These are phyloP conservation scores for Polyergus mexicanus DNA, from an alignment of 1,140 invertebrate species.

Conservation along the genomic window DNA sequence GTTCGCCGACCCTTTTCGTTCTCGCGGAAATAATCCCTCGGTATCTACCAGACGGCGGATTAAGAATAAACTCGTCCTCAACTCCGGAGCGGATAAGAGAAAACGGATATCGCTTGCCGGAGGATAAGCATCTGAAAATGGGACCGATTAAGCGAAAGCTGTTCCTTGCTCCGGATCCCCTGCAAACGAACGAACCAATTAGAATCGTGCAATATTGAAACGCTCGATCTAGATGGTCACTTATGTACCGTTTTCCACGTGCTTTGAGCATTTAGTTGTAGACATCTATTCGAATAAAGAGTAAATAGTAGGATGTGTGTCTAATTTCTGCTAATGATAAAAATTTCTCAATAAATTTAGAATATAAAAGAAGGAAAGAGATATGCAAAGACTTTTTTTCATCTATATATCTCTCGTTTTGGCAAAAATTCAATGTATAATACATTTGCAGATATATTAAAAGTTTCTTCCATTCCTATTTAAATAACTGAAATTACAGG, in stretches of 20 bases:
- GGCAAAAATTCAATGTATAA: neutral
- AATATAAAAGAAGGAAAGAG: neutral
- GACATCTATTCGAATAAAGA: neutral
- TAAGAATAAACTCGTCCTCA: constrained; percentile 48
- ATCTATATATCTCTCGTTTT: neutral
- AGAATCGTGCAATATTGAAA: constrained; percentile 34
- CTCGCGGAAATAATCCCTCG: constrained; percentile 37
- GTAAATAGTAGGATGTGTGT: neutral
- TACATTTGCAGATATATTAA: neutral
- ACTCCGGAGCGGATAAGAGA: neutral
- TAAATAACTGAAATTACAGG: neutral
- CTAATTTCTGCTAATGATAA: neutral
- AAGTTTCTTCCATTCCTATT: neutral
- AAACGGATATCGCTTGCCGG: constrained; percentile 9
- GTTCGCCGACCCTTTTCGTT: neutral
- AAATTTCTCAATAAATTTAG: neutral
- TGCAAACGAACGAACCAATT: constrained; percentile 37
- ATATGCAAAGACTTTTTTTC: neutral
- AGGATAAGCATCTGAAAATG: constrained; percentile 36
- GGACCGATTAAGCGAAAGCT: constrained; percentile 46
- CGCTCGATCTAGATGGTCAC: neutral
- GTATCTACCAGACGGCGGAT: constrained; percentile 31
- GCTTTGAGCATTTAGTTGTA: neutral
- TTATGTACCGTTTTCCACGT: constrained; percentile 8
- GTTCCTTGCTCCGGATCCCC: neutral